Evolutionary conservation across 2,797 vertebrate genomes (phyloP).

Genomic region (Schizothorax lantsangensis): DNA sequence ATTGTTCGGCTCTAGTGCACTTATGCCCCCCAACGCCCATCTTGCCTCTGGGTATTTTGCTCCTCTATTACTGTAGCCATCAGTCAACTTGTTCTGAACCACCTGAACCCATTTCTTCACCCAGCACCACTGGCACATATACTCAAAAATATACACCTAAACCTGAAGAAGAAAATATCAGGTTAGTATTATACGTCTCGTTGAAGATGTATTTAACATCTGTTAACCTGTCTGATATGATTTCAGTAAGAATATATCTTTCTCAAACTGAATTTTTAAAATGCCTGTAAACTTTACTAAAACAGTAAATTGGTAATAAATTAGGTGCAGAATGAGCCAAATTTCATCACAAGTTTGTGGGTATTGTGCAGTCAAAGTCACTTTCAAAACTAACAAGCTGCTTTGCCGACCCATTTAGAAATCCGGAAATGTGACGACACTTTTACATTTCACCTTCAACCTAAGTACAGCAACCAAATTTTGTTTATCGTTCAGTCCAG

Average conservation of each 20-base stretch:
- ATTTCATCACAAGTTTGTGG: background rate
- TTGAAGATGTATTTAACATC: background rate
- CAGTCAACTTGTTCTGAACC: conserved; percentile 40
- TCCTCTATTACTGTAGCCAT: conserved; percentile 51
- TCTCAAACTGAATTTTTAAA: background rate
- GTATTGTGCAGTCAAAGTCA: background rate
- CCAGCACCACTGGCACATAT: conserved; percentile 19
- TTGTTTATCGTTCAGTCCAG: background rate
- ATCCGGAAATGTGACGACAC: background rate
- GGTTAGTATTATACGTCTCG: background rate
- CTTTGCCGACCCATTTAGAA: background rate
- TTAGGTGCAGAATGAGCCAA: background rate
- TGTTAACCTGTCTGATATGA: background rate
- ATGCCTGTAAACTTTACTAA: background rate
- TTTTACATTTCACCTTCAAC: background rate
- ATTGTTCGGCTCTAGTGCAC: conserved; percentile 48
- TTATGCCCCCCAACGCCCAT: conserved; percentile 29
- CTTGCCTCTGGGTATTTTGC: conserved; percentile 25
- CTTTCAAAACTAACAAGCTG: background rate
- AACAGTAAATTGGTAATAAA: background rate
- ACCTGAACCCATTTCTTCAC: conserved; percentile 43
- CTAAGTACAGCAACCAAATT: background rate
- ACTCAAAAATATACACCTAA: conserved; percentile 22
- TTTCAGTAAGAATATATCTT: background rate
- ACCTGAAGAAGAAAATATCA: background rate